A percentile compares a stretch with the other conserved stretches of the same genome.
Conservation (phyloP, 2,888 invertebrate species). For the Xestia c-nigrum region DNA sequence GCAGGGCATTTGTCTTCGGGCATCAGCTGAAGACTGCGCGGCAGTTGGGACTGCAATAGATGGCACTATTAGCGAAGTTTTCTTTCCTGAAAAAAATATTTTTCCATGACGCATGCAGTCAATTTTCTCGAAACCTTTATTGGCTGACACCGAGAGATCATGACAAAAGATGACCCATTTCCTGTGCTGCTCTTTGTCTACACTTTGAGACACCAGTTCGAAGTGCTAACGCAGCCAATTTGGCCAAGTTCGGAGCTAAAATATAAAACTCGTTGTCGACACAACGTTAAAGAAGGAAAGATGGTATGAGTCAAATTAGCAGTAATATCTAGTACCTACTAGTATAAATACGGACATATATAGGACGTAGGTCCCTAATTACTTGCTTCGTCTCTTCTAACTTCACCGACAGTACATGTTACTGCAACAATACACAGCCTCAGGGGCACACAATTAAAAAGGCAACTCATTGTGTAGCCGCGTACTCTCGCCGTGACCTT, state of each 20-base stretch:
- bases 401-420: background rate
- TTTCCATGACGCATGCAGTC: background rate
- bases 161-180: background rate
- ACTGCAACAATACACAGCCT: slow-evolving; percentile 2
- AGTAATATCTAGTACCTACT: background rate
- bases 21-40: background rate
- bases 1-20: background rate
- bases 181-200: background rate
- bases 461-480: slow-evolving; percentile 39
- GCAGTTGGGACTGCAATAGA: background rate
- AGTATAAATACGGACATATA: background rate
- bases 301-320: background rate
- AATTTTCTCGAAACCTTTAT: background rate
- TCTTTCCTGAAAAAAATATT: background rate
- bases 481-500: slow-evolving; percentile 49
- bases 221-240: background rate
- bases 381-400: background rate
- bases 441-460: slow-evolving; percentile 28
- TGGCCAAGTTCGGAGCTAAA: background rate
- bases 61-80: background rate
- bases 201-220: background rate
- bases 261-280: background rate
- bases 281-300: background rate
- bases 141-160: background rate
- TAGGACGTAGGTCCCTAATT: background rate